Evolutionary conservation across 2,113 vertebrate species (phyloP).

Genomic region (Chaenocephalus aceratus): DNA sequence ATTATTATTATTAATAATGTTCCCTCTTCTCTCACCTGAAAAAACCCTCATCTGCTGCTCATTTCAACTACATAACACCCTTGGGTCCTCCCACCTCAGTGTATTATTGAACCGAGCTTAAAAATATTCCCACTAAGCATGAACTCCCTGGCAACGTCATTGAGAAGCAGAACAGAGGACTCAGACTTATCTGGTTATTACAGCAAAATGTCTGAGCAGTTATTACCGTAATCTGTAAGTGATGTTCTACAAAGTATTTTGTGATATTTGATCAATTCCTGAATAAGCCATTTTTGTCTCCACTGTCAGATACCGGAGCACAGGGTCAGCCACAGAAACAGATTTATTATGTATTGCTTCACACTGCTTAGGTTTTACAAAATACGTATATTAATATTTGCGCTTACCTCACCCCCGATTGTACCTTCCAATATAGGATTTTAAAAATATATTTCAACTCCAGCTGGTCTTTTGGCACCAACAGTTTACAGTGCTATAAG

Average conservation of each 20-base stretch:
- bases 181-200: slow-evolving; percentile 61
- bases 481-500: no score
- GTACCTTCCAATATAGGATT: background rate
- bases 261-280: slow-evolving; percentile 46
- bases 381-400: background rate
- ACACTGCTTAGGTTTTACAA: slow-evolving; percentile 11
- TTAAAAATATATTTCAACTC: background rate
- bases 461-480: background rate
- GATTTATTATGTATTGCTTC: slow-evolving; percentile 34
- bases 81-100: slow-evolving; percentile 45
- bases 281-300: slow-evolving; percentile 31
- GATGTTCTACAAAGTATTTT: slow-evolving; percentile 61
- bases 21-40: slow-evolving; percentile 23
- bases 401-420: background rate
- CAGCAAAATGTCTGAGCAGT: slow-evolving; percentile 45
- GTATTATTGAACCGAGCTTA: slow-evolving; percentile 50
- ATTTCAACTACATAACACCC: slow-evolving; percentile 53
- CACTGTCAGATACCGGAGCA: background rate
- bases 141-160: slow-evolving; percentile 64
- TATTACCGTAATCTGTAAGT: slow-evolving; percentile 62
- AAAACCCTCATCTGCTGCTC: slow-evolving; percentile 31
- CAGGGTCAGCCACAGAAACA: slow-evolving; percentile 22
- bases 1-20: no score
- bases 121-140: slow-evolving; percentile 55
- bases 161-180: slow-evolving; percentile 57